These are phyloP conservation scores for Spialia ferax DNA, from an alignment of 2,888 invertebrate species.

Conservation along the genomic window DNA sequence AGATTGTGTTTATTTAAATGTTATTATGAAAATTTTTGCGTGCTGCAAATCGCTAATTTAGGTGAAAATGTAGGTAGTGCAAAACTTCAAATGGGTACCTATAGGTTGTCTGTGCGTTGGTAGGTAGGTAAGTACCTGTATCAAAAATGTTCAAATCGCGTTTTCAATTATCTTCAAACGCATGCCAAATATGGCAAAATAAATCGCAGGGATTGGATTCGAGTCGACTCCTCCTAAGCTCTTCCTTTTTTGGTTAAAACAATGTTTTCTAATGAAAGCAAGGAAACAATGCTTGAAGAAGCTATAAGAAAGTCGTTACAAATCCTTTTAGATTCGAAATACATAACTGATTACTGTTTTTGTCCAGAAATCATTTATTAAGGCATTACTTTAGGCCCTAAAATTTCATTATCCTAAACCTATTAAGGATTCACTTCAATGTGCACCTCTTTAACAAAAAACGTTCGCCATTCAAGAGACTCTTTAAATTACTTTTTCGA, in stretches of 20 bases:
- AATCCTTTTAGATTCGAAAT: neutral
- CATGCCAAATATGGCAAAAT: too few species aligned
- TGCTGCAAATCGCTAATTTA: neutral
- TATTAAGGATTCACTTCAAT: conserved; percentile 13
- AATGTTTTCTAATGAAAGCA: neutral
- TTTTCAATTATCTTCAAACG: too few species aligned
- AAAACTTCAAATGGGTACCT: too few species aligned
- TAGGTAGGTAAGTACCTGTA: too few species aligned
- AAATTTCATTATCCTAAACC: conserved; percentile 25
- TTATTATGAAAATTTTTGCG: neutral
- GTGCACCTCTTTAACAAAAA: neutral
- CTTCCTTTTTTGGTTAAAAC: neutral
- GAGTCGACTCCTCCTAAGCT: too few species aligned
- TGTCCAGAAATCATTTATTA: neutral
- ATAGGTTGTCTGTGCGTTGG: too few species aligned
- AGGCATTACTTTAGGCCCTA: neutral
- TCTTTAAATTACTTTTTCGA: conserved; percentile 19
- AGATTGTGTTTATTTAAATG: neutral
- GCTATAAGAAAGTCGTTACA: neutral
- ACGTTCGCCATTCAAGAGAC: neutral
- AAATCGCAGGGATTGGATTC: too few species aligned
- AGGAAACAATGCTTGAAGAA: neutral
- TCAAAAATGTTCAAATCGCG: too few species aligned
- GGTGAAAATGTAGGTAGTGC: neutral
- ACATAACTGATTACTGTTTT: neutral